Base-by-base conservation (phyloP, 2,888 invertebrate genomes). In the Noctuana brunneofusca region DNA sequence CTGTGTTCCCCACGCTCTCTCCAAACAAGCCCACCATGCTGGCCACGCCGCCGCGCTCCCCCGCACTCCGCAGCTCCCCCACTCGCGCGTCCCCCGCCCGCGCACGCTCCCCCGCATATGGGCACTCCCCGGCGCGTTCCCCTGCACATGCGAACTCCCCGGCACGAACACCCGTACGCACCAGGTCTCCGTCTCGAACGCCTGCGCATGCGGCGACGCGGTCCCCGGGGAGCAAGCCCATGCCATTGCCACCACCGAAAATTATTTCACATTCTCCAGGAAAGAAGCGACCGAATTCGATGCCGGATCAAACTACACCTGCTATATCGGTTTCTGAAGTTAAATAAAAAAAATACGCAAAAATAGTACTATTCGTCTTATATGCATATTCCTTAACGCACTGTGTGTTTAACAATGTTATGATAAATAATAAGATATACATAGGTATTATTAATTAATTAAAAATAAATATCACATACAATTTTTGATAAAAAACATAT, bases 1-100 rank as follows among this genome's bases (percentile, higher is more conserved):
- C 64, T 48, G 20, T 48, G 58, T 35, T 64, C 49, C 38, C 66
- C 38, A 14, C 56, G 43, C 24, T 73, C 72, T 1, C 75, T 75
- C 0, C 78, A 80, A 2, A 77, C 74, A 53, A 76, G 80, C 4
- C 72, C 71, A 54, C 74, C 69, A 41, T 50, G 64, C 18, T 58
- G 65, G 49, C 59, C 48, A 50, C 49, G 9, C 62, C 32, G 38
- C 62, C 57, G 38, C 65, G n/a, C 12, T 64, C 63, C 12, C 63
- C 48, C 16, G 57, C 56, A 38, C 50, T 22, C 11, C 12, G 27
- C 27, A 27, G 11, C 4, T 3, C 50, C 11, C 46, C 50, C n/a
- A 67, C 72, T 6, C 65, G 41, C 20, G 68, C 71, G 68, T 30
- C 16, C 16, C 27, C 75, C n/a, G 67, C 71, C 8, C 65, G 46